Conservation (phyloP, 2,113 vertebrate genomes). For the Chiloscyllium plagiosum region DNA sequence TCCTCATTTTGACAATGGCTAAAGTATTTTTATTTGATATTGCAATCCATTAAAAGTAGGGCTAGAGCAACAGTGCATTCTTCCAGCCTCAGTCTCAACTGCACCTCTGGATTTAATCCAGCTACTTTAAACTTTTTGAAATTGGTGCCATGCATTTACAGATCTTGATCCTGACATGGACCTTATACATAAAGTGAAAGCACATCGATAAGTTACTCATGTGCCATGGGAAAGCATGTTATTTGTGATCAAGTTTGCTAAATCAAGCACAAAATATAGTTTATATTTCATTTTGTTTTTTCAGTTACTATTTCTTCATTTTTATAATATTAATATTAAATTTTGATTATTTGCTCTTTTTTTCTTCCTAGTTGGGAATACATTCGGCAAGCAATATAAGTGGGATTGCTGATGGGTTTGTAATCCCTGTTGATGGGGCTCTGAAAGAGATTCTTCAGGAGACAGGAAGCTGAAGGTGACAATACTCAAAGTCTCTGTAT, state of each 20-base stretch:
- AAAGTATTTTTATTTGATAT: too few species aligned
- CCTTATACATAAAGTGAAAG: not conserved
- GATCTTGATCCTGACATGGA: not conserved
- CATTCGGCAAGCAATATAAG: not conserved
- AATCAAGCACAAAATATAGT: not conserved
- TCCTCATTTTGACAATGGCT: too few species aligned
- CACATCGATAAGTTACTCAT: not conserved
- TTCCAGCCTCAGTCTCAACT: too few species aligned
- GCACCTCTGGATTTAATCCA: not conserved
- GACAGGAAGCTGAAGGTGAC: not conserved
- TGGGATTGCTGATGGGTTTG: not conserved
- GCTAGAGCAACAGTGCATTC: too few species aligned
- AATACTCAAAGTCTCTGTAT: not conserved
- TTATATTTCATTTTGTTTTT: not conserved
- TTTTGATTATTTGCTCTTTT: not conserved
- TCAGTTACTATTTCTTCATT: not conserved
- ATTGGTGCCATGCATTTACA: not conserved
- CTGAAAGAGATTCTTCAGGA: not conserved
- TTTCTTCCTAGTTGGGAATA: not conserved
- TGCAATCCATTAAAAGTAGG: too few species aligned
- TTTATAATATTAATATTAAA: too few species aligned
- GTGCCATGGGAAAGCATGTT: not conserved
- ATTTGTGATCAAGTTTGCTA: not conserved
- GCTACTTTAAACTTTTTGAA: not conserved
- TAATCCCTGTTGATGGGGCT: not conserved